Percentiles rank a stretch among this genome's conserved stretches.
Conservation (phyloP, 2,113 vertebrate species). For the Odocoileus virginianus region DNA sequence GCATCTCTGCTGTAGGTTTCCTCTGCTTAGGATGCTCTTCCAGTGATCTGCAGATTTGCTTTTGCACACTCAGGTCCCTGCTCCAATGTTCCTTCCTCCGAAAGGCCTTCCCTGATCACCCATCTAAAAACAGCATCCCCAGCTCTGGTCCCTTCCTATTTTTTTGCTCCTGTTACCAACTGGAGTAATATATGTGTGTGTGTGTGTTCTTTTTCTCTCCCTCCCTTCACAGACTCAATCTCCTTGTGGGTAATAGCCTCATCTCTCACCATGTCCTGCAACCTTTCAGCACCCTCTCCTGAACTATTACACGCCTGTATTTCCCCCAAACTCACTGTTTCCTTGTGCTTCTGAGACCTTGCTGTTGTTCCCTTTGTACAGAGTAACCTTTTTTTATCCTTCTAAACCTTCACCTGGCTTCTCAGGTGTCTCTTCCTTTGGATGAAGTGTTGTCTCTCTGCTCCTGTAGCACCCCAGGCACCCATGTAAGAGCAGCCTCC, state of each 20-base stretch:
- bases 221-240: neutral
- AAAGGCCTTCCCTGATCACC: neutral
- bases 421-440: neutral
- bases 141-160: neutral
- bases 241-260: neutral
- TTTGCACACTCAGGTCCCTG: neutral
- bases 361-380: neutral
- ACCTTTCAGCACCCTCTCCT: rapidly evolving
- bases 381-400: neutral
- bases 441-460: neutral
- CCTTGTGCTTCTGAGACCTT: neutral
- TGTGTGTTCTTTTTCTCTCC: neutral
- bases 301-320: rapidly evolving
- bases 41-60: neutral
- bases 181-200: neutral
- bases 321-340: neutral
- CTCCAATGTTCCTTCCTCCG: neutral
- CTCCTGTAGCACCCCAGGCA: neutral
- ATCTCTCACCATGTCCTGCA: rapidly evolving
- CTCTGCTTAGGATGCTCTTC: neutral
- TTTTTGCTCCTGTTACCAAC: neutral
- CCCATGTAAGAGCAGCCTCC: neutral
- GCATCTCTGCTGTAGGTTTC: neutral
- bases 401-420: neutral
- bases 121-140: neutral